Evolutionary conservation across 2,113 vertebrate species (phyloP), one percentile per base, ranked within the genome.

Genomic region (Rana temporaria): DNA sequence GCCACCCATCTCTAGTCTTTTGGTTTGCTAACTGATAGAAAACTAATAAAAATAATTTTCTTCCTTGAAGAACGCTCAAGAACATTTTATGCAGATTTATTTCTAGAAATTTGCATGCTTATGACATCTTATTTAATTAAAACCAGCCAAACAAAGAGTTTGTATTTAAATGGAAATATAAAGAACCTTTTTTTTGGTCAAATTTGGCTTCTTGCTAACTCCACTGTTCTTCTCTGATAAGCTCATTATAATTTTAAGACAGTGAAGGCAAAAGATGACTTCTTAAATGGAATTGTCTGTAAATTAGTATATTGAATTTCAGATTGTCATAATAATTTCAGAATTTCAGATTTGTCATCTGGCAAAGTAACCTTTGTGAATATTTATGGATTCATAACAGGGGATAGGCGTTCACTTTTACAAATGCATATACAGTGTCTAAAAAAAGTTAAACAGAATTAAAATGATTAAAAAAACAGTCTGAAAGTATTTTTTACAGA

Each of bases 31-130:
- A 74, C n/a, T 69, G 3, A 32, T 52, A 4, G 19, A 66, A 56
- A 8, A 55, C 19, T 18, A 8, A 60, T 38, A 42, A 60, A 20
- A 48, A 3, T 69, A 60, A 15, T 2, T 79, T 79, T 79, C n/a
- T 19, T 70, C 55, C 52, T 59, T 69, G 65, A 60, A 17, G 59
- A 69, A 57, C 55, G 24, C 65, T 79, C 78, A 79, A 69, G 64
- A 69, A 68, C 78, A 70, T 59, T 57, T 55, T 79, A 79, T 69
- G 53, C 30, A 69, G 56, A 69, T 59, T 24, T 19, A 15, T 60
- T 2, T 22, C n/a, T 68, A 38, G 11, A 17, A 79, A 69, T 69
- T 19, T 69, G 55, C 32, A 69, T 79, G 30, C 57, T 79, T 69
- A 48, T 79, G 78, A 79, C n/a, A 48, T 38, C 55, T 57, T 16